Evolutionary conservation across 2,797 vertebrate genomes (phyloP).

Genomic region (Mastacembelus armatus): DNA sequence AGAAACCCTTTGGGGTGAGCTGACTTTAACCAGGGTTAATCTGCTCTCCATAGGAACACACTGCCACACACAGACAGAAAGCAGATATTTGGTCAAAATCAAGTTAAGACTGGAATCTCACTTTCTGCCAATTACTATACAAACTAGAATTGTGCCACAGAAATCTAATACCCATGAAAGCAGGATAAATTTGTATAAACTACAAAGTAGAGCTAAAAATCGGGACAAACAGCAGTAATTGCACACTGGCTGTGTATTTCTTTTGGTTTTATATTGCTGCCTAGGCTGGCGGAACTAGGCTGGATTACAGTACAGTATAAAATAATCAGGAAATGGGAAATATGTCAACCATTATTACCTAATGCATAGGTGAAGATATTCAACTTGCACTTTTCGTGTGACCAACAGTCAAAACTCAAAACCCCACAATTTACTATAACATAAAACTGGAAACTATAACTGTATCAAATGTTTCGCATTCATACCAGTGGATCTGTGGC

Average conservation of each 20-base stretch:
- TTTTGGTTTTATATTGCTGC: background rate
- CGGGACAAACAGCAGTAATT: background rate
- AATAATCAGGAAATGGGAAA: background rate
- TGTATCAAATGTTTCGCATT: too few species aligned
- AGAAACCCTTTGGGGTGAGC: conserved; percentile 56
- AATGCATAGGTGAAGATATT: too few species aligned
- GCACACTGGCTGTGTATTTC: background rate
- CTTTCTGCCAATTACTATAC: background rate
- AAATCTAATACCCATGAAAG: background rate
- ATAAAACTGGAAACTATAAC: too few species aligned
- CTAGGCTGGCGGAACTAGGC: background rate
- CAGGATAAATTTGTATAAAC: background rate
- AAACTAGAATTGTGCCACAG: background rate
- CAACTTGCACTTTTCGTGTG: too few species aligned
- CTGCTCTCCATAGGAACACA: conserved; percentile 25
- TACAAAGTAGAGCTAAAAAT: background rate
- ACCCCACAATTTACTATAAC: too few species aligned
- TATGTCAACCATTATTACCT: too few species aligned
- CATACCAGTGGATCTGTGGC: too few species aligned
- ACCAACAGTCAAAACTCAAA: too few species aligned
- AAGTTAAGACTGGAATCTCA: background rate
- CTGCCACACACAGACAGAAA: background rate
- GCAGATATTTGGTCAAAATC: background rate
- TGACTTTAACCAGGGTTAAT: conserved; percentile 53
- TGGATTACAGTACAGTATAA: background rate